Evolutionary conservation across 2,888 invertebrate genomes (phyloP).

Genomic region (Trichogramma evanescens): DNA sequence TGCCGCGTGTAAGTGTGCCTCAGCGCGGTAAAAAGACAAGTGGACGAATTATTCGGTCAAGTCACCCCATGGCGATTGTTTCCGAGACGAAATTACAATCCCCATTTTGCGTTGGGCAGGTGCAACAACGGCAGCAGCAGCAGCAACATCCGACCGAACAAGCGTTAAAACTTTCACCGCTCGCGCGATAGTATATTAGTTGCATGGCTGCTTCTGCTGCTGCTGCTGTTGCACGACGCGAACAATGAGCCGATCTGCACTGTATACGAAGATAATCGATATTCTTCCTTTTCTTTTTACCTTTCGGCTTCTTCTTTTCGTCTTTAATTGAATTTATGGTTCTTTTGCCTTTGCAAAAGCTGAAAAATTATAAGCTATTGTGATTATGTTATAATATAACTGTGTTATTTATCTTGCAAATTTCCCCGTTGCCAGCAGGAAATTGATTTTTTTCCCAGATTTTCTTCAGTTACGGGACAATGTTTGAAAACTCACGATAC

Average conservation of each 20-base stretch:
- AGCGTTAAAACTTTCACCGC: conserved; percentile 21
- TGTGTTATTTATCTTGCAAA: too few relatives aligned
- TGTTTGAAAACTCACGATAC: too few relatives aligned
- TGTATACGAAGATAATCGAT: conserved; percentile 6
- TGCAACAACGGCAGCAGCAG: conserved; percentile 16
- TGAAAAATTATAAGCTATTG: conserved; percentile 4
- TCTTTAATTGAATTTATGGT: conserved; percentile 12
- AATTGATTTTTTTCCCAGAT: too few relatives aligned
- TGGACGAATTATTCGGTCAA: conserved; percentile 15
- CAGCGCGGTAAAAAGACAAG: conserved; percentile 4
- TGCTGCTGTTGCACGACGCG: neutral
- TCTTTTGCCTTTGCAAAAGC: conserved; percentile 3
- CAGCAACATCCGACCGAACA: conserved; percentile 15
- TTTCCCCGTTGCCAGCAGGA: too few relatives aligned
- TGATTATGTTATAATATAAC: too few relatives aligned
- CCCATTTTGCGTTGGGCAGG: conserved; percentile 21
- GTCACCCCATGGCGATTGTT: conserved; percentile 24
- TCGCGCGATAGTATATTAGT: too few relatives aligned
- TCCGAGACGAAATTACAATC: conserved; percentile 28
- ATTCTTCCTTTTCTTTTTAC: conserved; percentile 9
- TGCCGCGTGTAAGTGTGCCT: conserved; percentile 6
- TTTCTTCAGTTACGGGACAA: too few relatives aligned
- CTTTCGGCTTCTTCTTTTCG: neutral
- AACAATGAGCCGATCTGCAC: conserved; percentile 8
- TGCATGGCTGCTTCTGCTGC: neutral